Percentiles rank a stretch among this genome's conserved stretches.
phyloP scores from a whole-genome alignment of 2,113 vertebrate species.

The Cephalophus harveyi region DNA sequence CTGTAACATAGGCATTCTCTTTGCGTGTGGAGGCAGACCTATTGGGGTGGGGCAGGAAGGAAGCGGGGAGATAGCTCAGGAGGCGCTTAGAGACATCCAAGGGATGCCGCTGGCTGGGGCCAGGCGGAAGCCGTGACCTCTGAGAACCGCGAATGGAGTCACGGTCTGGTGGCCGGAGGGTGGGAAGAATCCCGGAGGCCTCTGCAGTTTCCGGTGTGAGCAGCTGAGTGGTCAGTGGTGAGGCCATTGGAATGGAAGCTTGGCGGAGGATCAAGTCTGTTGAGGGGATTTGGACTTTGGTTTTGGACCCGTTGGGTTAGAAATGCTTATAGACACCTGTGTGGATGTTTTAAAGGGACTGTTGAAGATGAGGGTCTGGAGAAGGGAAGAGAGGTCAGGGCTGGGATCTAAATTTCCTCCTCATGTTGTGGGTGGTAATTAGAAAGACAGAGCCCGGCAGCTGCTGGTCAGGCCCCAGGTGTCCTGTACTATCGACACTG shows the following conservation, averaged over 20 bases:
- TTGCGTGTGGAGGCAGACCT: background rate
- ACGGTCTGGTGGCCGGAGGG: background rate
- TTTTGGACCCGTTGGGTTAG: background rate
- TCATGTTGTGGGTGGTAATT: background rate
- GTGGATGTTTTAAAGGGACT: background rate
- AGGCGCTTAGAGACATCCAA: background rate
- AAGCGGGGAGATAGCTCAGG: background rate
- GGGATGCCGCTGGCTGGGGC: rapidly evolving
- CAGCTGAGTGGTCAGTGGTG: background rate
- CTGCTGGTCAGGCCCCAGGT: background rate
- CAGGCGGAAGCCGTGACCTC: background rate
- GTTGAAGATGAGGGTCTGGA: background rate
- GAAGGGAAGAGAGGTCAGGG: background rate
- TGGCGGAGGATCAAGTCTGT: background rate
- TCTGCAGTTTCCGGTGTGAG: background rate
- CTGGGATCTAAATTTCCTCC: background rate
- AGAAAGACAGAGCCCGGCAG: background rate
- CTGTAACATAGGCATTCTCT: background rate
- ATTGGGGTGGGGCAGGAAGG: background rate
- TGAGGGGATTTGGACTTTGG: background rate
- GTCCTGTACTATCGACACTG: background rate
- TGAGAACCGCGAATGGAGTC: no score
- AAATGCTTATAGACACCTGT: background rate
- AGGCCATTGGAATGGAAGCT: background rate
- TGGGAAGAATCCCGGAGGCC: background rate